A percentile compares a stretch with the other conserved stretches of the same genome.
These are phyloP conservation scores for Arvicanthis niloticus DNA, from an alignment of 2,113 vertebrate species.

Conservation along the genomic window DNA sequence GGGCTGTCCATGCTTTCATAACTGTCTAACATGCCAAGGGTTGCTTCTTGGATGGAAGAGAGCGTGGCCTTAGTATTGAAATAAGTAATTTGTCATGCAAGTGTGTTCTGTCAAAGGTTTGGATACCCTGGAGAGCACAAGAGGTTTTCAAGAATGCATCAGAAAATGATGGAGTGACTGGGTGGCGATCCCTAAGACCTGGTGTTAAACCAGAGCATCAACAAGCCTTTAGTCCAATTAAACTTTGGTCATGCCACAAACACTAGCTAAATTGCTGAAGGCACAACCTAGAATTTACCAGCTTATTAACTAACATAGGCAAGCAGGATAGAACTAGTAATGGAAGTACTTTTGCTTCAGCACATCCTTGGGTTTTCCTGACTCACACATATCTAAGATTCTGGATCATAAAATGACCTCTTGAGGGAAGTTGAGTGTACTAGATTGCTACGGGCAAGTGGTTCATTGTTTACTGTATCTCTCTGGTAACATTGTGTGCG, in stretches of 20 bases:
- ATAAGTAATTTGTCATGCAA: background rate
- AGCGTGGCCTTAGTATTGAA: background rate
- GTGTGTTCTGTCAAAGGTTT: background rate
- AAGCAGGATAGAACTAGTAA: background rate
- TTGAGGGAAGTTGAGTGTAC: background rate
- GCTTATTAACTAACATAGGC: slow-evolving; percentile 43
- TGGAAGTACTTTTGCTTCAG: slow-evolving; percentile 28
- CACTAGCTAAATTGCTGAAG: slow-evolving; percentile 14
- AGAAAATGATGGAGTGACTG: background rate
- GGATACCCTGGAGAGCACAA: background rate
- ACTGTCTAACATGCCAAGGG: background rate
- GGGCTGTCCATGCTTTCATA: background rate
- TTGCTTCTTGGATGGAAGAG: slow-evolving; percentile 7
- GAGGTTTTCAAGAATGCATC: background rate
- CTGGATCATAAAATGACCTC: slow-evolving; percentile 4
- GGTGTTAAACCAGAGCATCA: slow-evolving; percentile 45
- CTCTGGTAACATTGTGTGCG: background rate
- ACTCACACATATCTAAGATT: background rate
- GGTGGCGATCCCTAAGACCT: background rate
- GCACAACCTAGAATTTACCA: background rate
- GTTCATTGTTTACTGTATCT: background rate
- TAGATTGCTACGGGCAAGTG: background rate
- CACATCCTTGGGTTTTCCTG: slow-evolving; percentile 34
- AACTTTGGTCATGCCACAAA: slow-evolving; percentile 30
- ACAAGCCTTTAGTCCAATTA: background rate